Conservation (phyloP, 2,113 vertebrate genomes). For the Petromus typicus region DNA sequence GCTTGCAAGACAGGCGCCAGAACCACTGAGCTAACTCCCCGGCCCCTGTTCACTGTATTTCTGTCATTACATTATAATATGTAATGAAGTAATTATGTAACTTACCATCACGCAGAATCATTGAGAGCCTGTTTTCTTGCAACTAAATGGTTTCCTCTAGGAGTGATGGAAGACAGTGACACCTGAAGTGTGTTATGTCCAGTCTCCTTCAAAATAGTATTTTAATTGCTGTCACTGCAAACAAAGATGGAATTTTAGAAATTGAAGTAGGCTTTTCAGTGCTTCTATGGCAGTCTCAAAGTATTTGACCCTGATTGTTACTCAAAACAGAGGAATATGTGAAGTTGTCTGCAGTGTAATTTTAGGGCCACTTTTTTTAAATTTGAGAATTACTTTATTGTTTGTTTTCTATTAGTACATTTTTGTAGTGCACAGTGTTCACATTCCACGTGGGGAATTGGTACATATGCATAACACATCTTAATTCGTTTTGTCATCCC, state of each 20-base stretch:
- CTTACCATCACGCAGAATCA: neutral
- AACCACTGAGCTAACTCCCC: too few relatives aligned
- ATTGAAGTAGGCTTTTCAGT: neutral
- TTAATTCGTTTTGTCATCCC: neutral
- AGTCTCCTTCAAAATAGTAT: neutral
- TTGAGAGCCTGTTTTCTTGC: neutral
- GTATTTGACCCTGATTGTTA: neutral
- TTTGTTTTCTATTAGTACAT: neutral
- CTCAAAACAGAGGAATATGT: neutral
- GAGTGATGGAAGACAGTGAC: neutral
- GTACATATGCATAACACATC: neutral
- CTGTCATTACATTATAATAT: neutral
- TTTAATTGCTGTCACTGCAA: neutral
- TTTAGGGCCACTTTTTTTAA: neutral
- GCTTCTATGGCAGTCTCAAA: neutral
- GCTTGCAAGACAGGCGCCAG: too few relatives aligned
- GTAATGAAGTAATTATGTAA: neutral
- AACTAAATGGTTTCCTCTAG: neutral
- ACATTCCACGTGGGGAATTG: neutral
- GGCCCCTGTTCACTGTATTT: neutral
- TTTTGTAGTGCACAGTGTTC: neutral
- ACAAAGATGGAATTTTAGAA: neutral
- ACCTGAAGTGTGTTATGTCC: neutral
- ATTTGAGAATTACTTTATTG: neutral
- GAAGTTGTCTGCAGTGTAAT: neutral